A percentile compares a stretch with the other conserved stretches of the same genome.
Evolutionary conservation across 2,888 invertebrate genomes (phyloP).

Genomic region (Sthenelais limicola): DNA sequence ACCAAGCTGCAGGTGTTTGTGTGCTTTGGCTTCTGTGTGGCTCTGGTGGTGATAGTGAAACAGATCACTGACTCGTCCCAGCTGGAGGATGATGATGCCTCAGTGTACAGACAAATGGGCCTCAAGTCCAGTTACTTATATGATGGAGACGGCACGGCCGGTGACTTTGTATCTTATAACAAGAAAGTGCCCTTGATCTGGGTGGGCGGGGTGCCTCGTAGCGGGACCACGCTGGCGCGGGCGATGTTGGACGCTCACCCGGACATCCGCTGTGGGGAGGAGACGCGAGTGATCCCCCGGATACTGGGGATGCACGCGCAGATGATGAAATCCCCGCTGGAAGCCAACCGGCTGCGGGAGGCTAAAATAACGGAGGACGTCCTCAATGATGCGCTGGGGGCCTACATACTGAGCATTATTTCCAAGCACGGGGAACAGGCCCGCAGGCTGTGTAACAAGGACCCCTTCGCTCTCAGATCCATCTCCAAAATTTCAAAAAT

Average conservation of each 20-base stretch:
- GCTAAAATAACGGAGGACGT: constrained; percentile 90
- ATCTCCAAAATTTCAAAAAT: constrained; percentile 97
- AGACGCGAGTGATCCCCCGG: constrained; percentile 93
- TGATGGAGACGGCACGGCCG: constrained; percentile 1
- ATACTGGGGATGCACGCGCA: constrained; percentile 89
- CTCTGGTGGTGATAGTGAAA: constrained; percentile 14
- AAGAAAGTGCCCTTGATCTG: constrained; percentile 82
- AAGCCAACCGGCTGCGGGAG: constrained; percentile 90
- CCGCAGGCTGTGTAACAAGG: constrained; percentile 95
- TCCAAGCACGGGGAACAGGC: constrained; percentile 96
- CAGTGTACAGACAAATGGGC: constrained; percentile 20
- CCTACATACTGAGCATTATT: constrained; percentile 89
- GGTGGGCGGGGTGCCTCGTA: constrained; percentile 96
- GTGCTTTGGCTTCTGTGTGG: constrained; percentile 5
- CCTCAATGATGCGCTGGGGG: constrained; percentile 93
- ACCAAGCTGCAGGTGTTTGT: constrained; percentile 17
- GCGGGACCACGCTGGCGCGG: constrained; percentile 93
- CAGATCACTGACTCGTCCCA: constrained; percentile 28
- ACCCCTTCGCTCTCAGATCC: constrained; percentile 96
- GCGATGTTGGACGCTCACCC: constrained; percentile 98
- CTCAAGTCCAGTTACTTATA: constrained; percentile 15
- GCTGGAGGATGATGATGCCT: constrained; percentile 3
- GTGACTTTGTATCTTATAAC: constrained; percentile 35
- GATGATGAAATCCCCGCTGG: constrained; percentile 95
- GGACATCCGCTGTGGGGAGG: constrained; percentile 95